Evolutionary conservation across 2,113 vertebrate species (phyloP).

Genomic region (Chionomys nivalis): DNA sequence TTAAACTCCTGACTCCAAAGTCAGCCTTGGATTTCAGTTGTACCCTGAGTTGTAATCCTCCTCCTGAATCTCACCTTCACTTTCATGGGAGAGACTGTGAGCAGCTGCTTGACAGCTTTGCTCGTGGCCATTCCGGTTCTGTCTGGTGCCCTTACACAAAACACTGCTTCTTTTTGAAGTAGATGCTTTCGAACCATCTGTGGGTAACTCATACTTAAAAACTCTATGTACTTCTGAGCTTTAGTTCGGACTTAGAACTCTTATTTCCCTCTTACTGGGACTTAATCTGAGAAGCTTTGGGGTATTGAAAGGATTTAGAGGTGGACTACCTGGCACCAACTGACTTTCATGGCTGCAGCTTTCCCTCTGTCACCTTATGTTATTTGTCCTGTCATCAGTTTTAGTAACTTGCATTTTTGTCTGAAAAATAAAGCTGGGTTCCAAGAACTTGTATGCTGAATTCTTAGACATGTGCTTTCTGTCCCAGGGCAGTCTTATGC

Average conservation of each 20-base stretch:
- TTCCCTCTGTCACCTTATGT: conserved; percentile 72
- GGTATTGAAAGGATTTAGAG: conserved; percentile 50
- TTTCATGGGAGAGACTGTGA: conserved; percentile 55
- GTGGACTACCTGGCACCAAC: conserved; percentile 60
- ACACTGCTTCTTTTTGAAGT: conserved; percentile 68
- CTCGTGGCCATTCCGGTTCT: conserved; percentile 50
- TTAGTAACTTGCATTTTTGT: conserved; percentile 61
- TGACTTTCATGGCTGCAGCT: conserved; percentile 78
- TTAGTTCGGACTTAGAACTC: conserved; percentile 50
- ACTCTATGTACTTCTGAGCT: background rate
- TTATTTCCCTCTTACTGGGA: conserved; percentile 31
- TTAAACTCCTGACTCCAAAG: conserved; percentile 68
- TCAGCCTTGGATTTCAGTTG: conserved; percentile 83
- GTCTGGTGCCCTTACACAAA: conserved; percentile 13
- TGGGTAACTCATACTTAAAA: conserved; percentile 58
- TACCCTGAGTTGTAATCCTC: conserved; percentile 48
- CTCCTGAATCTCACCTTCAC: conserved; percentile 56
- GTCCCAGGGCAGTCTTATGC: conserved; percentile 19
- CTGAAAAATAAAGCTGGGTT: conserved; percentile 72
- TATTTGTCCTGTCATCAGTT: conserved; percentile 78
- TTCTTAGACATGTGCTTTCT: conserved; percentile 49
- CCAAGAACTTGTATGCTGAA: conserved; percentile 58
- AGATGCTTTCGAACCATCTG: conserved; percentile 48
- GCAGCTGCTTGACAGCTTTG: conserved; percentile 15
- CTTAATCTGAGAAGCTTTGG: conserved; percentile 34